These are phyloP conservation scores for Lagopus leucura DNA, from an alignment of 2,113 vertebrate species.

Conservation along the genomic window DNA sequence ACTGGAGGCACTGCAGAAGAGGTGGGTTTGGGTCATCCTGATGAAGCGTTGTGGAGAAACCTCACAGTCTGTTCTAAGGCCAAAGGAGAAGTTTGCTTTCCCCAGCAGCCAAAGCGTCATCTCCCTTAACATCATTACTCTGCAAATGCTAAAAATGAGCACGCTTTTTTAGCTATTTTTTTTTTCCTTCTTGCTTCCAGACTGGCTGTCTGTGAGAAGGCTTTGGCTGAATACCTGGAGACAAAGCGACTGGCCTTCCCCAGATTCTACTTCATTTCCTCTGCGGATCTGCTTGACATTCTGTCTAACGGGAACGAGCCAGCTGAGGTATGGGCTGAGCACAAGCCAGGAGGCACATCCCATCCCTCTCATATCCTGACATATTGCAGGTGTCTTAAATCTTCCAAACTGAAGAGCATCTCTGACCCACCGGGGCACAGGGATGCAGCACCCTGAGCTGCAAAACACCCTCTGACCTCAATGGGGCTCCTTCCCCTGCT, in stretches of 20 bases:
- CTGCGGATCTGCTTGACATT: slow-evolving; percentile 81
- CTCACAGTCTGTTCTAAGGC: rapidly evolving
- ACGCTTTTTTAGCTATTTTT: background rate
- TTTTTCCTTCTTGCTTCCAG: slow-evolving; percentile 14
- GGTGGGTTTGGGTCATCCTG: slow-evolving; percentile 25
- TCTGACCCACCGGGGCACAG: rapidly evolving
- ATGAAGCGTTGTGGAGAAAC: rapidly evolving
- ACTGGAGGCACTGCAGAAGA: slow-evolving; percentile 75
- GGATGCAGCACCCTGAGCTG: rapidly evolving
- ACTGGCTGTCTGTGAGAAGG: slow-evolving; percentile 77
- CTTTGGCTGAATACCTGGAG: slow-evolving; percentile 80
- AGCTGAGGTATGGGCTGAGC: slow-evolving; percentile 57
- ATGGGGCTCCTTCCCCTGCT: background rate
- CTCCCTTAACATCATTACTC: background rate
- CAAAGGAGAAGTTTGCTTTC: background rate
- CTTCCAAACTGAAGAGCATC: rapidly evolving
- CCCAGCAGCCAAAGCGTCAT: rapidly evolving
- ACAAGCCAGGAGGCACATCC: background rate
- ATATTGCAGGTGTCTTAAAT: background rate
- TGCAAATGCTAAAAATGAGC: background rate
- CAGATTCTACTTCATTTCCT: slow-evolving; percentile 82
- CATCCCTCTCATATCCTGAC: background rate
- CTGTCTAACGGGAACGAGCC: slow-evolving; percentile 80
- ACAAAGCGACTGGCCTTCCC: slow-evolving; percentile 81
- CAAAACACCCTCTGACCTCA: background rate